Base-by-base conservation (phyloP, 2,113 vertebrate genomes). In the Riparia riparia region DNA sequence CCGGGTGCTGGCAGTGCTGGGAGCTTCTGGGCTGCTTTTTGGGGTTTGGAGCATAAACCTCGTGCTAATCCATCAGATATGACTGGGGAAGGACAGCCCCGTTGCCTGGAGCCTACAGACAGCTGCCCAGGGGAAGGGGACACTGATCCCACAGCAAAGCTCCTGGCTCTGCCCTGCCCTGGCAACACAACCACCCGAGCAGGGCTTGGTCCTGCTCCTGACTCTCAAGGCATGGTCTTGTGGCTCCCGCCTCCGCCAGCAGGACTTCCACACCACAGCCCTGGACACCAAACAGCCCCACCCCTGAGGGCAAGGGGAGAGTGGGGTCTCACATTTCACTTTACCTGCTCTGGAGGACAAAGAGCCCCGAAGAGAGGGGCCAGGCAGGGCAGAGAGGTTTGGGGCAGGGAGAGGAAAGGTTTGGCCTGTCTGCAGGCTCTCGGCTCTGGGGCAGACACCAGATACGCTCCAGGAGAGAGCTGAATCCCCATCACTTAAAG, bases 401-500 rank as follows among this genome's bases (percentile, higher is more conserved):
- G 17, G 47, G 20, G 29, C 5, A 28, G 25, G 63, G 58, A 88
- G 17, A 68, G 17, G 26, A 20, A 19, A 61, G 3, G 12, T 49
- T 22, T 72, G 74, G 44, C 74, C 74, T 6, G 6, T 79, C 61
- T 6, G 1, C 54, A 37, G 39, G 51, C 50, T 64, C 63, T 51
- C 73, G 45, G 32, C 57, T 24, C 53, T 32, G 53, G 77, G 31
- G 66, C 44, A 82, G 73, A 42, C 44, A 78, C 12, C 50, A 50
- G n/a, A 31, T 2, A 60, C 0, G 0, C 49, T 69, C 53, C 57
- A 85, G 47, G 63, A 25, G 34, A 50, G 19, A 74, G 68, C 0
- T n/a, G 22, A 57, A 85, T 65, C 29, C 32, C 58, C 78, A 54
- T 24, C 2, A 6, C 47, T 70, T 63, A 81, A 81, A 89, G 58